Conservation (phyloP, 2,113 vertebrate genomes). For the Ovis canadensis region DNA sequence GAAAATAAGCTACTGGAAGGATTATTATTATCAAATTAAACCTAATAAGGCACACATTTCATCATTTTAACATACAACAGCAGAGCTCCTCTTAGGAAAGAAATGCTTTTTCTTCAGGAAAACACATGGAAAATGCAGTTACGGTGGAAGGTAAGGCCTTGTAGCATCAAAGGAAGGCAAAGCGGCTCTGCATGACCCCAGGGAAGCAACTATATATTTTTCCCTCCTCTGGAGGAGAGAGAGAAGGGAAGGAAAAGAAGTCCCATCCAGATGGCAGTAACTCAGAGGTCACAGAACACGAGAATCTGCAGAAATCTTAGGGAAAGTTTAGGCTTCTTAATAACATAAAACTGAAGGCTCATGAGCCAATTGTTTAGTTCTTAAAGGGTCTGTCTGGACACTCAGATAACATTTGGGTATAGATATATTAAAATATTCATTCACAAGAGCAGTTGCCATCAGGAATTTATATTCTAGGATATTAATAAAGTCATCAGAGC, state of each 20-base stretch:
- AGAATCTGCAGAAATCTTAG: background rate
- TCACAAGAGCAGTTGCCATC: background rate
- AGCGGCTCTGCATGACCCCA: background rate
- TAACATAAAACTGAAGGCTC: background rate
- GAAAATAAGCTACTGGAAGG: background rate
- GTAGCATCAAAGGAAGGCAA: background rate
- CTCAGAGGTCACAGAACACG: background rate
- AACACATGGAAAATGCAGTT: background rate
- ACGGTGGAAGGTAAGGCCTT: background rate
- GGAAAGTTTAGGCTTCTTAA: background rate
- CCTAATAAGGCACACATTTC: background rate
- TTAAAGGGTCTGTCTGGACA: background rate
- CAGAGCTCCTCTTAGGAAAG: background rate
- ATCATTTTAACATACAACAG: background rate
- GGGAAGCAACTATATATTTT: background rate
- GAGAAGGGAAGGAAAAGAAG: background rate
- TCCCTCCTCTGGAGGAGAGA: background rate
- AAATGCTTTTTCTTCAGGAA: background rate
- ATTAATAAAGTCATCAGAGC: background rate
- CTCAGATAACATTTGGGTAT: background rate
- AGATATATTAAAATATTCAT: constrained; percentile 18
- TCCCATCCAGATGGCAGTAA: background rate
- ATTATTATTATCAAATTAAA: background rate
- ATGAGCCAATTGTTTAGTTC: background rate
- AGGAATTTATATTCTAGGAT: background rate